A percentile compares a stretch with the other conserved stretches of the same genome.
These are phyloP conservation scores for Neosalanx taihuensis DNA, from an alignment of 2,797 vertebrate species.

Conservation along the genomic window DNA sequence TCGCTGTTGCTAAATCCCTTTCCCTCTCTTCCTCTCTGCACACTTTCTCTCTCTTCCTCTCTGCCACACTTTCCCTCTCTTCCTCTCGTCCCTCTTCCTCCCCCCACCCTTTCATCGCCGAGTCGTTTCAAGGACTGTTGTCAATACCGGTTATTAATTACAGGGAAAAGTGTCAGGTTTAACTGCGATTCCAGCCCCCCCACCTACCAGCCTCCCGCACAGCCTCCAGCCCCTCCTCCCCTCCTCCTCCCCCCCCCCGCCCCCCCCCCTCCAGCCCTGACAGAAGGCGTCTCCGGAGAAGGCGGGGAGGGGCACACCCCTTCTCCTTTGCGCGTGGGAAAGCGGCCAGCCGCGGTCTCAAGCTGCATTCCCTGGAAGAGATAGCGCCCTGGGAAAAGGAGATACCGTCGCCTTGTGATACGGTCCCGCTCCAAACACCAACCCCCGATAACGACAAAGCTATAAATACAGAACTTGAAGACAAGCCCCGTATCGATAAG, in stretches of 20 bases:
- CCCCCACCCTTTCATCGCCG: conserved; percentile 6
- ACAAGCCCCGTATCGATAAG: conserved; percentile 42
- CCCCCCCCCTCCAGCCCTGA: too few species aligned
- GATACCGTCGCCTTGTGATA: conserved; percentile 55
- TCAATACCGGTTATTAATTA: conserved; percentile 42
- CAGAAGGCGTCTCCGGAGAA: conserved; percentile 27
- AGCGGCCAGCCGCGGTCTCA: conserved; percentile 35
- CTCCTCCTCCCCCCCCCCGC: too few species aligned
- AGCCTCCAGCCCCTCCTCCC: conserved; percentile 37
- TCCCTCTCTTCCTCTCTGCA: neutral
- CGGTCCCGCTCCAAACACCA: conserved; percentile 48
- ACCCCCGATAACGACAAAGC: conserved; percentile 38
- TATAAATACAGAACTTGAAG: conserved; percentile 45
- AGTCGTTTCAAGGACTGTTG: conserved; percentile 28
- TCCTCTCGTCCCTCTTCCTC: neutral
- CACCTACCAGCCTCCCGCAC: too few species aligned
- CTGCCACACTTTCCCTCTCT: neutral
- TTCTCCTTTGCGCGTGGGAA: conserved; percentile 49
- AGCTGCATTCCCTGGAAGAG: conserved; percentile 59
- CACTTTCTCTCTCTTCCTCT: neutral
- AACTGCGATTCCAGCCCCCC: conserved; percentile 14
- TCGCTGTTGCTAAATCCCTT: neutral
- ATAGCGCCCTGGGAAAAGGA: conserved; percentile 59
- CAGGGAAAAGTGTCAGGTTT: conserved; percentile 37
- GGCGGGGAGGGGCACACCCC: conserved; percentile 45